Conservation (phyloP, 2,888 invertebrate genomes). For the Hedya salicella region DNA sequence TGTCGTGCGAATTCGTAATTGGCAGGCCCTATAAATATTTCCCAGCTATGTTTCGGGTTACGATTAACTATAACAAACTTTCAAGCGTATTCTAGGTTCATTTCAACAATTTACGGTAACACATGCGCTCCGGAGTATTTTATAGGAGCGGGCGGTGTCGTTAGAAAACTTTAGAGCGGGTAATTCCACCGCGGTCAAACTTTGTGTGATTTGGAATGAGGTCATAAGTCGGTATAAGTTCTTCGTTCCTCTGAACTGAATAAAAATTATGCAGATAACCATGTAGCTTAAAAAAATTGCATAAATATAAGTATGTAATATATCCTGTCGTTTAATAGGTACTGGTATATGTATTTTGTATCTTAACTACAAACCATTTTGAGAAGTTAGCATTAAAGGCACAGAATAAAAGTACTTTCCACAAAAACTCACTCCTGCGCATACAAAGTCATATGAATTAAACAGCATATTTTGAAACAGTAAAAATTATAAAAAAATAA, state of each 20-base stretch:
- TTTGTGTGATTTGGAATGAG: not conserved
- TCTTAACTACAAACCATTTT: no score
- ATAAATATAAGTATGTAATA: no score
- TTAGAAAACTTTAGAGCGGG: not conserved
- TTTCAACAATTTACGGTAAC: conserved; percentile 25
- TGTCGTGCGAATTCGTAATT: conserved; percentile 74
- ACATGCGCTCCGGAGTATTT: conserved; percentile 1
- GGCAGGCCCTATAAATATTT: conserved; percentile 70
- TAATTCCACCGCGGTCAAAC: not conserved
- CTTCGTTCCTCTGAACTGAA: not conserved
- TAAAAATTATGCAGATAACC: not conserved
- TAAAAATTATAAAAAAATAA: no score
- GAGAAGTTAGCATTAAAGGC: no score
- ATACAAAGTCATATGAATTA: no score
- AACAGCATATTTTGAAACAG: no score
- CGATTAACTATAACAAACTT: conserved; percentile 47
- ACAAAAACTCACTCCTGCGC: no score
- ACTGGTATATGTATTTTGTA: no score
- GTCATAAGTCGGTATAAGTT: conserved; percentile 4
- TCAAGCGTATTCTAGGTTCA: conserved; percentile 20
- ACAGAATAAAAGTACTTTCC: no score
- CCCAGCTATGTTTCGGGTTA: conserved; percentile 53
- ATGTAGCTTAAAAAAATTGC: no score
- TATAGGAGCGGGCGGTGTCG: conserved; percentile 4
- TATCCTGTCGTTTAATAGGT: no score